Base-by-base conservation (phyloP, 2,888 invertebrate genomes). In the Nowickia ferox region DNA sequence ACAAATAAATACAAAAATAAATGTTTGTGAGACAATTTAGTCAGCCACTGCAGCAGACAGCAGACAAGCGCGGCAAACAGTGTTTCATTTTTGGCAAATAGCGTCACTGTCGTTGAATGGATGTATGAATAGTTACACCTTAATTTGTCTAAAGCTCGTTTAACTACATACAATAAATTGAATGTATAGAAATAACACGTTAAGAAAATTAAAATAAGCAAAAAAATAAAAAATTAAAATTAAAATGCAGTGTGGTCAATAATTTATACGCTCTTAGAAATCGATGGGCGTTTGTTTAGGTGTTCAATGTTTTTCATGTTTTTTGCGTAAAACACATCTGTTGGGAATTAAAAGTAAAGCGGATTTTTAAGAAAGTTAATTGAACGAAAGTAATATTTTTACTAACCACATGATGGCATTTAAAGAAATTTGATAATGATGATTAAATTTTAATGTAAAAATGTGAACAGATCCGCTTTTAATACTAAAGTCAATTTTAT, bases 41-140 rank as follows among this genome's bases (percentile, higher is more conserved):
- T n/a, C 38, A 44, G 19, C 10, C 61, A 30, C 30, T 17, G 44
- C n/a, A 30, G 19, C n/a, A 30, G 19, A 53, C 13, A 19, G 30
- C 17, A 5, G 57, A 53, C 30, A 69, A 65, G 55, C 65, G 22
- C 65, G 22, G 48, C 46, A 75, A 69, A 72, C 74, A 53, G 65
- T 63, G 15, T 63, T 84, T 63, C 8, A 17, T 57, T 65, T 84
- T 75, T 57, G 38, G 46, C 48, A 55, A 48, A 63, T 71, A 61
- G 46, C 59, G 51, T 51, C 48, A 38, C 46, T 57, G 78, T 19
- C 19, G 42, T 44, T 77, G 55, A 17, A 74, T 53, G 38, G 40
- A 15, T 59, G 59, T 17, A 65, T 68, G 66, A 22, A 65, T 76
- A 79, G 83, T 76, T 86, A 76, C 86, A 83, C 86, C 86, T 86